These are phyloP conservation scores for Drosophila pseudotakahashii DNA, from an alignment of 2,888 invertebrate species.

Conservation along the genomic window DNA sequence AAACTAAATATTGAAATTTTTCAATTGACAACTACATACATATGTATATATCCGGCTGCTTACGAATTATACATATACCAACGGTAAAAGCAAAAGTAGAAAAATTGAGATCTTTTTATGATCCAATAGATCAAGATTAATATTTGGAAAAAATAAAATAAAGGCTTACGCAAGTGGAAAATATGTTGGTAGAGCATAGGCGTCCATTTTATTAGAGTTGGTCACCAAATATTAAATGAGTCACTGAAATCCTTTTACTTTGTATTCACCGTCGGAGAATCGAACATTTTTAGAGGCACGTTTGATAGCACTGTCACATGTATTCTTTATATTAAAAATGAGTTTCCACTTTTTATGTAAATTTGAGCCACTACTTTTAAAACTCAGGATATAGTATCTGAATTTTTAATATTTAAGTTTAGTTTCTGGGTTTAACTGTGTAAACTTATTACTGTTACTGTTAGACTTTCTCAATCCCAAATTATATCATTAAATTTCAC, in stretches of 20 bases:
- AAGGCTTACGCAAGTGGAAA: constrained; percentile 71
- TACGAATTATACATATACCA: too few relatives aligned
- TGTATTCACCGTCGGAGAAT: constrained; percentile 22
- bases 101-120: too few relatives aligned
- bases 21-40: too few relatives aligned
- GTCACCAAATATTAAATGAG: neutral
- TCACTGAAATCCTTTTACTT: neutral
- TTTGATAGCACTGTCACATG: neutral
- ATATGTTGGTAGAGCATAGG: constrained; percentile 67
- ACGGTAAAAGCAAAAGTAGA: too few relatives aligned
- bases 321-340: neutral
- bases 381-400: neutral
- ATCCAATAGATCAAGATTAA: too few relatives aligned
- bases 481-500: neutral
- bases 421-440: neutral
- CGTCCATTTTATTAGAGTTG: constrained; percentile 54
- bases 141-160: neutral
- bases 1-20: too few relatives aligned
- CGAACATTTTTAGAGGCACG: neutral
- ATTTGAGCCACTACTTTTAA: neutral
- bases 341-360: neutral
- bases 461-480: neutral
- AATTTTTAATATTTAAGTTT: neutral
- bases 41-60: too few relatives aligned
- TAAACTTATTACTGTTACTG: neutral